These are phyloP conservation scores for Nannospalax galili DNA, from an alignment of 2,113 vertebrate genomes.

Conservation along the genomic window DNA sequence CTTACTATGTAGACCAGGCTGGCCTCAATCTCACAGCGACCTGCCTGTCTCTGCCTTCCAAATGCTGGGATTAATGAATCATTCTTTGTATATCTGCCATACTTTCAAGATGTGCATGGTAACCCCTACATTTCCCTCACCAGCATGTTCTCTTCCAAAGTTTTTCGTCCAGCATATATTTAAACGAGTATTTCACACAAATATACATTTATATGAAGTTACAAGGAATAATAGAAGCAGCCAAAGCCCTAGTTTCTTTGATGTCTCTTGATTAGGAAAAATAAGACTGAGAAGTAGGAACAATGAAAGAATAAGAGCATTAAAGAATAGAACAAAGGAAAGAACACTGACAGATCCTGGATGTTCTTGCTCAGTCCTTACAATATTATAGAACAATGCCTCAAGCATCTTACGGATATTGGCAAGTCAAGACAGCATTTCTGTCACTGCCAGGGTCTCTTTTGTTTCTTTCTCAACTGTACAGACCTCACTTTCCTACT, in stretches of 20 bases:
- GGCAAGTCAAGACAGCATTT: background rate
- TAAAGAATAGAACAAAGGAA: background rate
- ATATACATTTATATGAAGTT: background rate
- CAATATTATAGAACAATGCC: background rate
- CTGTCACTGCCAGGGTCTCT: background rate
- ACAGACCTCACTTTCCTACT: background rate
- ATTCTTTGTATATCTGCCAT: background rate
- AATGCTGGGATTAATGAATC: background rate
- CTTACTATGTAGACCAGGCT: too few species aligned
- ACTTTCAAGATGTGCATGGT: background rate
- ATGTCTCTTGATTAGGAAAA: background rate
- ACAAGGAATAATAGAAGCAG: background rate
- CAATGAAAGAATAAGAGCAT: background rate
- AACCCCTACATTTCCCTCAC: background rate
- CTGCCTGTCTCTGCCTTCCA: too few species aligned
- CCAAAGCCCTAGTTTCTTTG: background rate
- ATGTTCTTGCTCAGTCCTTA: background rate
- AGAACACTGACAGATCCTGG: background rate
- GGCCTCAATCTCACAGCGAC: too few species aligned
- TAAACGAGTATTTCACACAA: background rate
- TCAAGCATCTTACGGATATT: background rate
- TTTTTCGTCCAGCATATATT: background rate
- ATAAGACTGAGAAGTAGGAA: background rate
- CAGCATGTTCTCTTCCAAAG: background rate
- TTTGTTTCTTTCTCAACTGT: background rate